Evolutionary conservation across 2,797 vertebrate species (phyloP).

Genomic region (Cynodonichthys magdalenae): DNA sequence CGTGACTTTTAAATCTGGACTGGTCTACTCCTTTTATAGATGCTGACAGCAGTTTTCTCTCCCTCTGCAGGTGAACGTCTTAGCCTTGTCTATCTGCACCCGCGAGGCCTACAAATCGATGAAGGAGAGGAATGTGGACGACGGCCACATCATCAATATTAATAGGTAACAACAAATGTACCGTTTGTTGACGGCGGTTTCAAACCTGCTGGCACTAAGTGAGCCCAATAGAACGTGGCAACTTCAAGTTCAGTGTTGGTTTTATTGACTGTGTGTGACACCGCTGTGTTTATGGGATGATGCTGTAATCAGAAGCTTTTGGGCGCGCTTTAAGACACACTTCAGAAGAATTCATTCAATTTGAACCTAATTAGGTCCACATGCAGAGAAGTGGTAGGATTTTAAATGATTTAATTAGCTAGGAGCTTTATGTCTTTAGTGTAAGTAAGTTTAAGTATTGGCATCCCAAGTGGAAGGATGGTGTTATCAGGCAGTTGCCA

Average conservation of each 20-base stretch:
- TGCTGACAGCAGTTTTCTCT: neutral
- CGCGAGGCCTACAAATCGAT: conserved; percentile 95
- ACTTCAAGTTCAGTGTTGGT: neutral
- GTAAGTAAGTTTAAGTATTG: no score
- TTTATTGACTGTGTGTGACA: neutral
- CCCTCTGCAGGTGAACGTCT: conserved; percentile 89
- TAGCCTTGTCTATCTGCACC: conserved; percentile 95
- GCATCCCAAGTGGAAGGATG: no score
- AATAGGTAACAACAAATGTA: conserved; percentile 85
- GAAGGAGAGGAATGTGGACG: conserved; percentile 92
- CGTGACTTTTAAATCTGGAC: no score
- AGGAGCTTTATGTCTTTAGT: no score
- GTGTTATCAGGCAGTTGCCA: no score
- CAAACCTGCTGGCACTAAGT: neutral
- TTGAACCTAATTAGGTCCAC: no score
- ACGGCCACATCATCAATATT: conserved; percentile 97
- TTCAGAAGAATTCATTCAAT: no score
- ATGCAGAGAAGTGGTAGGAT: no score
- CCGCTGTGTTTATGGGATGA: neutral
- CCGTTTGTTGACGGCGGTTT: conserved; percentile 18
- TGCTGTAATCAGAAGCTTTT: neutral
- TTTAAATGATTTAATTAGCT: no score
- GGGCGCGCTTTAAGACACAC: neutral
- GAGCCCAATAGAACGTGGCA: no score
- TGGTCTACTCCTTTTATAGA: no score